Percentiles rank a stretch among this genome's conserved stretches.
phyloP scores from a whole-genome alignment of 2,113 vertebrate genomes.

The Morone saxatilis region DNA sequence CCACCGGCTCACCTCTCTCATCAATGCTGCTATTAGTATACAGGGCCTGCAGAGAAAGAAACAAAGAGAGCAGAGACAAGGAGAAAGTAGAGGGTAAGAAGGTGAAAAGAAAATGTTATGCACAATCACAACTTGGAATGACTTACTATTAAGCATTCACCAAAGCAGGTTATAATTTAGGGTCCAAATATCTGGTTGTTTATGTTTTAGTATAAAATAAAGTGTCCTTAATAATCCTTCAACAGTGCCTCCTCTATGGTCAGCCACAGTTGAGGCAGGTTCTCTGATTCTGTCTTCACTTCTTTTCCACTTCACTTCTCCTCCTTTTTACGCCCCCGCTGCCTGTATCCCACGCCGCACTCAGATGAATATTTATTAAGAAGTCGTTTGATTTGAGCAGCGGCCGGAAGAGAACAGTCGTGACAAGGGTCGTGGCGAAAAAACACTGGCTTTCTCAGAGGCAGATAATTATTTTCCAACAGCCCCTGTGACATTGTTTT shows the following conservation, averaged over 20 bases:
- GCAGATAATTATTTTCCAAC: conserved; percentile 19
- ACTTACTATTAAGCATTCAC: neutral
- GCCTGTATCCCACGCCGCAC: neutral
- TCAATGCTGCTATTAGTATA: conserved; percentile 85
- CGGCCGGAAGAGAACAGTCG: conserved; percentile 11
- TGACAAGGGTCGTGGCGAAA: neutral
- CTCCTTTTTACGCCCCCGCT: neutral
- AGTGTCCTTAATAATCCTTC: neutral
- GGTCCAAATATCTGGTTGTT: neutral
- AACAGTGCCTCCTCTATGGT: neutral
- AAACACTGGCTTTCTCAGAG: neutral
- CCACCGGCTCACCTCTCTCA: conserved; percentile 84
- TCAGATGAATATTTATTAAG: conserved; percentile 60
- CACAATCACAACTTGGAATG: neutral
- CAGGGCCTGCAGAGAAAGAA: conserved; percentile 78
- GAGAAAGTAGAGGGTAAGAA: neutral
- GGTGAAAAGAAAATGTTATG: neutral
- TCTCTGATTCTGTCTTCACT: conserved; percentile 1
- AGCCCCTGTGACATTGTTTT: neutral
- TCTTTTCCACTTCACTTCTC: conserved; percentile 29
- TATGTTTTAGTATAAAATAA: neutral
- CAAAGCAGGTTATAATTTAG: neutral
- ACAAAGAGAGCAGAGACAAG: neutral
- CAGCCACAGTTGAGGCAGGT: neutral
- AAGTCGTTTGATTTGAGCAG: conserved; percentile 45